Percentiles rank a stretch among this genome's conserved stretches.
Evolutionary conservation across 2,797 vertebrate species (phyloP).

Genomic region (Smutsia gigantea): DNA sequence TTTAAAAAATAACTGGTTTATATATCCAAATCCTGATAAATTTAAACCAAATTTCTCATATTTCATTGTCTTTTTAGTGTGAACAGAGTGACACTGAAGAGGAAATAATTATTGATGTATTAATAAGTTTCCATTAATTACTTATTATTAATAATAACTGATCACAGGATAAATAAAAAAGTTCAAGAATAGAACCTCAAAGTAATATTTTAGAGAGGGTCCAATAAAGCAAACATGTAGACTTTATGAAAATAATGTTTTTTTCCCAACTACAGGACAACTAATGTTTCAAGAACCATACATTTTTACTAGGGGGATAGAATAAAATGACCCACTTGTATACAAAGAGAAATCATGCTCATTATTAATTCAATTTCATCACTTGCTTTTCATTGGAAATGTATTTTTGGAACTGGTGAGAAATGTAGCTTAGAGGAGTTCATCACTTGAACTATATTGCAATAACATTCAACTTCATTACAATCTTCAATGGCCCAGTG

Average conservation of each 20-base stretch:
- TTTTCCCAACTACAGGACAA: not conserved
- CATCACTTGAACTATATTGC: constrained; percentile 5
- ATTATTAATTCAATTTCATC: not conserved
- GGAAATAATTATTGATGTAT: not conserved
- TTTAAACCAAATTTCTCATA: not conserved
- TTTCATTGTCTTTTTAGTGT: not conserved
- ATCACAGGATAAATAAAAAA: not conserved
- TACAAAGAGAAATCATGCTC: not conserved
- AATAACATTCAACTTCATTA: constrained; percentile 46
- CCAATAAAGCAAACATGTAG: not conserved
- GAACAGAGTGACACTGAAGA: not conserved
- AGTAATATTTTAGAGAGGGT: not conserved
- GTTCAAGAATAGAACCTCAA: not conserved
- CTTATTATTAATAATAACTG: not conserved
- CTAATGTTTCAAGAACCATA: not conserved
- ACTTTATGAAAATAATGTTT: not conserved
- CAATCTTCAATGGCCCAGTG: not conserved
- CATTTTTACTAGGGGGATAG: not conserved
- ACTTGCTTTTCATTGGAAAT: constrained; percentile 40
- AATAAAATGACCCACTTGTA: not conserved
- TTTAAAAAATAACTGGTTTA: not conserved
- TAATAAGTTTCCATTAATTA: too few species aligned
- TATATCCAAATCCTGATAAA: not conserved
- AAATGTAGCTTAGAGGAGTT: not conserved
- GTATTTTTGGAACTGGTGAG: not conserved